These are phyloP conservation scores for Aplysina aerophoba DNA, from an alignment of 37 sponge, comb jelly and placozoan species.

Conservation along the genomic window DNA sequence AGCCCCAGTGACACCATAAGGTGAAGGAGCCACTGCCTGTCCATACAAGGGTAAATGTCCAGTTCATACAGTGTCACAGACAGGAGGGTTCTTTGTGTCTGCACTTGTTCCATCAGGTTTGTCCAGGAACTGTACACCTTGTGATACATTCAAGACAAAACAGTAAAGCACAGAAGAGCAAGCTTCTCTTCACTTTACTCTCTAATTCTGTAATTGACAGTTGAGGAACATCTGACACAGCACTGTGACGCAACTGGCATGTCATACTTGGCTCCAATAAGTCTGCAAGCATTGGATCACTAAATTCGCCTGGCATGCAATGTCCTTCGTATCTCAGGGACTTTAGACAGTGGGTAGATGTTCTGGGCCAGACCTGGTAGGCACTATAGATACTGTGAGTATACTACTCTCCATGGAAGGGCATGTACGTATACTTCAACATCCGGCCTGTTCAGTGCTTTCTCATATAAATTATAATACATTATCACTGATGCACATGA, in stretches of 20 bases:
- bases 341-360: not conserved
- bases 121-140: no score
- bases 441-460: not conserved
- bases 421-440: no score
- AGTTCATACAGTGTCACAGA: no score
- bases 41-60: no score
- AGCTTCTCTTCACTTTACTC: no score
- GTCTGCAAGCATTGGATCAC: not conserved
- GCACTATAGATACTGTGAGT: not conserved
- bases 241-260: not conserved
- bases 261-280: not conserved
- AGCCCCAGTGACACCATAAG: no score
- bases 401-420: not conserved
- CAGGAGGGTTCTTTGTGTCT: no score
- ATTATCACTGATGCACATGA: not conserved
- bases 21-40: no score
- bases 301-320: not conserved
- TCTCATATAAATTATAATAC: not conserved
- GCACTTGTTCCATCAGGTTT: no score
- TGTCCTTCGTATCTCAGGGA: not conserved
- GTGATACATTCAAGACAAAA: no score
- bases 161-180: not conserved
- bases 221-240: slow-evolving; percentile 2
- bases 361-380: not conserved
- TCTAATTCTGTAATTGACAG: no score